Conservation (phyloP, 2,888 invertebrate species). For the Apamea sordens region DNA sequence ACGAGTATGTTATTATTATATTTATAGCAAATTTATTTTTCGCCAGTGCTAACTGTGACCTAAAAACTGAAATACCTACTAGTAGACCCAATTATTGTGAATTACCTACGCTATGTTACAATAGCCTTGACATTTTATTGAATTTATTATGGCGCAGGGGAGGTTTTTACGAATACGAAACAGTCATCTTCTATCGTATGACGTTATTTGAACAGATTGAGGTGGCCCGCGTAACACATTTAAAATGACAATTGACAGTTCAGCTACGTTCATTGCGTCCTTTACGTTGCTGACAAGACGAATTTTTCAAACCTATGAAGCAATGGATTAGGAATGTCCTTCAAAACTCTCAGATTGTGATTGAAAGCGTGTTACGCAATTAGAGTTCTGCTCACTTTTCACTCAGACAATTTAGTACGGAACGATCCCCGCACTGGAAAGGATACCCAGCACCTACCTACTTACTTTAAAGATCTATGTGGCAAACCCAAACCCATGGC, state of each 20-base stretch:
- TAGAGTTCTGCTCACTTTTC: neutral
- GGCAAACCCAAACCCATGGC: neutral
- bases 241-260: neutral
- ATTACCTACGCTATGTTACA: neutral
- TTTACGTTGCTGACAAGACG: neutral
- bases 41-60: neutral
- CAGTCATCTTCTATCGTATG: too few relatives aligned
- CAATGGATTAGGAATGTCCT: neutral
- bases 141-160: neutral
- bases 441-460: neutral
- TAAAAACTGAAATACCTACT: conserved; percentile 2
- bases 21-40: neutral
- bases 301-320: too few relatives aligned
- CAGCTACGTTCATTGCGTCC: neutral
- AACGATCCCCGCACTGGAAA: neutral
- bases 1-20: too few relatives aligned
- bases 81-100: conserved; percentile 4
- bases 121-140: conserved; percentile 28
- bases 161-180: conserved; percentile 5
- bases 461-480: neutral
- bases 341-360: neutral
- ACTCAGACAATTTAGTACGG: too few relatives aligned
- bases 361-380: neutral
- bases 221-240: neutral
- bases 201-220: neutral